phyloP scores from a whole-genome alignment of 2,113 vertebrate species.

The western clawed frog (Xenopus tropicalis) region UCB_Xtro_10.0 CM004443.2:131301001-131301500 shows the following conservation, averaged over 20 bases:
- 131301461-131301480: slow-evolving; percentile 38
- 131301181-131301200: slow-evolving; percentile 9
- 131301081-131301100: slow-evolving; percentile 4
- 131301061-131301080: slow-evolving; percentile 3
- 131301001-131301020: background rate
- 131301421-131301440: slow-evolving; percentile 47
- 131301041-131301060: background rate
- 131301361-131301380: slow-evolving; percentile 53
- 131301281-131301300: slow-evolving; percentile 47
- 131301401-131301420: slow-evolving; percentile 50
- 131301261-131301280: slow-evolving; percentile 39
- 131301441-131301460: slow-evolving; percentile 49
- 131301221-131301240: slow-evolving; percentile 17
- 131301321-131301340: slow-evolving; percentile 51
- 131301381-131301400: slow-evolving; percentile 50
- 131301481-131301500: slow-evolving; percentile 42
- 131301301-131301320: slow-evolving; percentile 53
- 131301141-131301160: background rate
- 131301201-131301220: slow-evolving; percentile 21
- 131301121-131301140: background rate
- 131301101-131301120: background rate
- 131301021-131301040: background rate
- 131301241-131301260: slow-evolving; percentile 19
- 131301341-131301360: slow-evolving; percentile 52
- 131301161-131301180: background rate